Evolutionary conservation across 2,797 vertebrate species (phyloP), one percentile per base, ranked within the genome.

Genomic region (Hydrocynus forskahlii): DNA sequence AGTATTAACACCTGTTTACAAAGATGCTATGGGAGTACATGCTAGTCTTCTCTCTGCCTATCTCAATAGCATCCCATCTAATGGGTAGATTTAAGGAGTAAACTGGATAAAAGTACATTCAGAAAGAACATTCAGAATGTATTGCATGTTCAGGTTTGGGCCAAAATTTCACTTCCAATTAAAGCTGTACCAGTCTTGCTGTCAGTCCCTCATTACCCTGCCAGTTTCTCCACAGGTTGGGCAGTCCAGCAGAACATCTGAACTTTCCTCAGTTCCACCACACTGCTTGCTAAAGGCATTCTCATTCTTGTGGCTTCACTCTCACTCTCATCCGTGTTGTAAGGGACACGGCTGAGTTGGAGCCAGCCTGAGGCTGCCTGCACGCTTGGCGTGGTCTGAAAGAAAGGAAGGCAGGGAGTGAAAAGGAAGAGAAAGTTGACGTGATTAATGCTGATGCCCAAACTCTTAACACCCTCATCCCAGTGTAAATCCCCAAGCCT

Each of bases 211-310:
- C 29, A 64, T 40, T 25, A 17, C 35, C 19, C 73, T 10, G 2
- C 60, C 69, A 21, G 7, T 45, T 8, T 21, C 52, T 62, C 25
- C 29, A 75, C 78, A 83, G 62, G 81, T 80, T 57, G 21, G 21
- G 60, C 52, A 76, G 64, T 54, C 76, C 76, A 63, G 63, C 80
- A 78, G 75, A 81, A 81, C 92, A 91, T 87, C 90, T 94, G 91
- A 88, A 81, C 90, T 93, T 91, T 88, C 79, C 82, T 66, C 72
- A 63, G 89, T 91, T 90, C 91, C 81, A 86, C 89, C 85, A 88
- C 85, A 84, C 75, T 21, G 81, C 78, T 84, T 86, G 88, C 89
- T 84, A 89, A 90, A 88, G 91, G 85, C 89, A 92, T 90, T 84
- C 52, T 81, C 62, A 74, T 76, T 75, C 67, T 55, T 16, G 57